Conservation (phyloP, 53 echinoderm and acorn worm genomes). For the Echinometra lucunter region DNA sequence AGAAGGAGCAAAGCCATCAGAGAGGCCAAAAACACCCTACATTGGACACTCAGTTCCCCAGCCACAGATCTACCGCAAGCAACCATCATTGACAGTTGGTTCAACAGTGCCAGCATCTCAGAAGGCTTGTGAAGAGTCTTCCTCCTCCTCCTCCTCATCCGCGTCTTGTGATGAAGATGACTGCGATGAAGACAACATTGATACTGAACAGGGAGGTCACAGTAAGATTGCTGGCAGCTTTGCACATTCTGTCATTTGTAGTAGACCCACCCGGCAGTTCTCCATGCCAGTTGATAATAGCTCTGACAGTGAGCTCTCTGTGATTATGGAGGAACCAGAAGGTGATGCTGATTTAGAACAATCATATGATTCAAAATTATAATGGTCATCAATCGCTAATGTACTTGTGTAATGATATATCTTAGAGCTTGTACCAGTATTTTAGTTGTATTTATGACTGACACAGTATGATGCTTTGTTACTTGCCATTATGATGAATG, state of each 20-base stretch:
- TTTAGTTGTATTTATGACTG: neutral
- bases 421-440: neutral
- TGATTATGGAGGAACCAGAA: conserved; percentile 83
- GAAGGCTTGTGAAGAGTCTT: neutral
- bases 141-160: conserved; percentile 52
- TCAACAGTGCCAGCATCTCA: neutral
- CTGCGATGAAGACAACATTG: conserved; percentile 1
- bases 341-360: conserved; percentile 59
- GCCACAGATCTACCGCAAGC: conserved; percentile 58
- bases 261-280: neutral
- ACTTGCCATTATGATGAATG: neutral
- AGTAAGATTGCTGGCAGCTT: neutral
- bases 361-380: conserved; percentile 3
- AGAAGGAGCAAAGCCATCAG: neutral
- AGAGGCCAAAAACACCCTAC: neutral
- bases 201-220: neutral
- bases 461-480: neutral
- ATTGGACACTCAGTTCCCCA: neutral
- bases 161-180: conserved; percentile 36
- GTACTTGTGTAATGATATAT: neutral
- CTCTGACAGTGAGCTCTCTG: conserved; percentile 90
- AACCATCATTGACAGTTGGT: neutral
- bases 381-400: neutral
- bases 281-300: conserved; percentile 10
- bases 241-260: neutral